phyloP scores from a whole-genome alignment of 2,113 vertebrate genomes.

The Colaptes auratus region DNA sequence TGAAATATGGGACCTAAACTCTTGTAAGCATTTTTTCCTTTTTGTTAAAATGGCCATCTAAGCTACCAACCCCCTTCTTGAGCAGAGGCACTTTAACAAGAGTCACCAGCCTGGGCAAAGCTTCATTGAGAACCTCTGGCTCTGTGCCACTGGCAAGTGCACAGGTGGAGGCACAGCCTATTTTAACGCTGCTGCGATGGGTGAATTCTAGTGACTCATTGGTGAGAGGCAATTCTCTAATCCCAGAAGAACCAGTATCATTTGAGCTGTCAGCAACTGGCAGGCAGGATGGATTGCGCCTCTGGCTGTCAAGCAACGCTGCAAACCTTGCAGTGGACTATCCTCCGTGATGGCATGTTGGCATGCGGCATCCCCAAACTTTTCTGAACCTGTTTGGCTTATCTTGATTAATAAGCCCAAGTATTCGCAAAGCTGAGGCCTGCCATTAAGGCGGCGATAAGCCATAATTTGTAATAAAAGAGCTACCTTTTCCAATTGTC shows the following conservation, averaged over 20 bases:
- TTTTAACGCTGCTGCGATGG: neutral
- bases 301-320: neutral
- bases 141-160: neutral
- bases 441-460: slow-evolving; percentile 79
- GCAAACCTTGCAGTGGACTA: neutral
- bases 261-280: slow-evolving; percentile 44
- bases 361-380: neutral
- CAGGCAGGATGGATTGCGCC: neutral
- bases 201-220: slow-evolving; percentile 9
- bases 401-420: slow-evolving; percentile 55
- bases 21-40: neutral
- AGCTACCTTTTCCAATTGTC: slow-evolving; percentile 77
- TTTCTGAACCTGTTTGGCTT: slow-evolving; percentile 16
- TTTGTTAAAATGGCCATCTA: neutral
- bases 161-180: neutral
- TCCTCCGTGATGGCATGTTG: neutral
- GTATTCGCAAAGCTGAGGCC: slow-evolving; percentile 71
- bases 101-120: neutral
- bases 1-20: neutral
- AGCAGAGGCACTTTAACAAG: neutral
- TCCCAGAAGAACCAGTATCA: slow-evolving; percentile 42
- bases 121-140: accelerated
- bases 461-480: slow-evolving; percentile 85
- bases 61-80: accelerated
- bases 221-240: slow-evolving; percentile 6